Percentiles rank a stretch among this genome's conserved stretches.
These are phyloP conservation scores for Rhadinocentrus ornatus DNA, from an alignment of 2,797 vertebrate genomes.

Conservation along the genomic window DNA sequence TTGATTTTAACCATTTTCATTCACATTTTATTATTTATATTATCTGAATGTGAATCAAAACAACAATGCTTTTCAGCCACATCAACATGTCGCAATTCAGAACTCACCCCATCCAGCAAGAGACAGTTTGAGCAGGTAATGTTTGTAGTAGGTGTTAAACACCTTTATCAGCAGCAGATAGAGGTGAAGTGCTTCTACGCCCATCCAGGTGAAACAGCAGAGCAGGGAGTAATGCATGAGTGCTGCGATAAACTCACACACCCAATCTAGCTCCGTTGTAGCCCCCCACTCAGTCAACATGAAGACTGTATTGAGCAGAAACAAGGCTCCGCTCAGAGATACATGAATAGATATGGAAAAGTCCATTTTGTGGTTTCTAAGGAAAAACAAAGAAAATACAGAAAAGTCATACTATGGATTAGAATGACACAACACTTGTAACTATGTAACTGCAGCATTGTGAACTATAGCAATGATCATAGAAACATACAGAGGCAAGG, in stretches of 20 bases:
- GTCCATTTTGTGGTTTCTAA: conserved; percentile 70
- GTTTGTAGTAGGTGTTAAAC: conserved; percentile 83
- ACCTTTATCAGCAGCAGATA: conserved; percentile 86
- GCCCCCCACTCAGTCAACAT: conserved; percentile 73
- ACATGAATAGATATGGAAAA: conserved; percentile 75
- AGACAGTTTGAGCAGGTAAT: conserved; percentile 86
- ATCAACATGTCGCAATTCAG: neutral
- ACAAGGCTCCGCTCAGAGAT: conserved; percentile 77
- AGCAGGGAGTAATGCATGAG: conserved; percentile 86
- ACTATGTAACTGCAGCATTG: too few relatives aligned
- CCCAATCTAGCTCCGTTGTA: rapidly evolving
- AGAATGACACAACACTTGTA: neutral
- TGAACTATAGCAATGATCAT: neutral
- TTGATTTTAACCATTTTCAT: too few relatives aligned
- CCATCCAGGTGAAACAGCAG: conserved; percentile 88
- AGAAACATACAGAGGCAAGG: neutral
- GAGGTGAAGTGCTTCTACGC: conserved; percentile 86
- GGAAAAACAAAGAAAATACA: neutral
- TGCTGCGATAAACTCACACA: conserved; percentile 77
- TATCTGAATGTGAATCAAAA: neutral
- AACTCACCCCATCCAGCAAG: conserved; percentile 87
- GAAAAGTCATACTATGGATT: neutral
- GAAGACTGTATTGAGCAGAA: conserved; percentile 84
- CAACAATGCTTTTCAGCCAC: too few relatives aligned
- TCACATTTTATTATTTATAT: neutral